Percentiles rank a stretch among this genome's conserved stretches.
phyloP scores from a whole-genome alignment of 2,797 vertebrate species.

The Neostethus bicornis region DNA sequence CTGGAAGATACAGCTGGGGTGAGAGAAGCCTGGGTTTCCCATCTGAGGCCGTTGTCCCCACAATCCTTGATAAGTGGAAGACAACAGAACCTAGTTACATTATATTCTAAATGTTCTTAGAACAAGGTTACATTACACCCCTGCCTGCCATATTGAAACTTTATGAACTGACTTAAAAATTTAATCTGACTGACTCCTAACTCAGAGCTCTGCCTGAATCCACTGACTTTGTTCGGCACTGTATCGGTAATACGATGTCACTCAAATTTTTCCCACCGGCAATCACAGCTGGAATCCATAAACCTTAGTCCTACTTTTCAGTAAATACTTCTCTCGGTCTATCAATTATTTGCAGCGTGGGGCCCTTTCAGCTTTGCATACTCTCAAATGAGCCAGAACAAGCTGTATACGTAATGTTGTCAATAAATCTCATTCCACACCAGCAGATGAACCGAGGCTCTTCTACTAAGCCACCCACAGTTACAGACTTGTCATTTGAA shows the following conservation, averaged over 20 bases:
- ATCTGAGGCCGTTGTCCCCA: too few relatives aligned
- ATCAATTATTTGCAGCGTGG: constrained; percentile 62
- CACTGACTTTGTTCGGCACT: constrained; percentile 11
- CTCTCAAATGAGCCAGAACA: constrained; percentile 11
- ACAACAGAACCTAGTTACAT: too few relatives aligned
- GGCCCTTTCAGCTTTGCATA: constrained; percentile 29
- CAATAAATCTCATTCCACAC: constrained; percentile 1
- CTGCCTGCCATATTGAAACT: background rate
- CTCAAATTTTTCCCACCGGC: constrained; percentile 14
- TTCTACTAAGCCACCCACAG: constrained; percentile 25
- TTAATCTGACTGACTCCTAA: constrained; percentile 3
- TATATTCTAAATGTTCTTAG: constrained; percentile 11
- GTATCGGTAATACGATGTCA: constrained; percentile 22
- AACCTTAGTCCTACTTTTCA: constrained; percentile 43
- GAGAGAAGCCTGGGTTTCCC: too few relatives aligned
- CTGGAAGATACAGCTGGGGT: too few relatives aligned
- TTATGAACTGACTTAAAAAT: constrained; percentile 14
- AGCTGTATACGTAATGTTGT: constrained; percentile 17
- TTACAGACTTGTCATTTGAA: constrained; percentile 33
- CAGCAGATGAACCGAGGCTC: constrained; percentile 45
- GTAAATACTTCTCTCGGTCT: constrained; percentile 45
- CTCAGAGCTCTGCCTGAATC: constrained; percentile 20
- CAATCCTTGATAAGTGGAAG: too few relatives aligned
- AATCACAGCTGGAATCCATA: constrained; percentile 30
- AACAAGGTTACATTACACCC: constrained; percentile 7